phyloP scores from a whole-genome alignment of 1,140 invertebrate species.

The Heliconius eleuchia region DNA sequence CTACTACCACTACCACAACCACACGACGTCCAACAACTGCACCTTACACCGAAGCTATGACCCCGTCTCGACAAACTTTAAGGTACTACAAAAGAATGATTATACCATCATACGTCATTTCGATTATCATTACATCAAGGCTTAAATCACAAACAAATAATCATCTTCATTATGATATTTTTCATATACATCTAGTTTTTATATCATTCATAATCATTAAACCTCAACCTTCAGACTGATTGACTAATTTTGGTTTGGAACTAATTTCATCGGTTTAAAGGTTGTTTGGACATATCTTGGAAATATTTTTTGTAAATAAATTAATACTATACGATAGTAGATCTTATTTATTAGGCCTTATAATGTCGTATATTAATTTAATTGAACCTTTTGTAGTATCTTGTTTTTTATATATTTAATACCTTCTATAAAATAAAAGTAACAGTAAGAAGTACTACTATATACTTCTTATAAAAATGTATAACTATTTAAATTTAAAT shows the following conservation, averaged over 20 bases:
- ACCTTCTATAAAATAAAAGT: neutral
- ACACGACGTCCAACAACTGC: constrained; percentile 76
- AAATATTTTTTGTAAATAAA: neutral
- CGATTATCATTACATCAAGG: constrained; percentile 51
- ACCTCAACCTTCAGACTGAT: constrained; percentile 58
- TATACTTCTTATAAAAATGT: neutral
- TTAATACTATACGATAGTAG: neutral
- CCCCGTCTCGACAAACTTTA: constrained; percentile 76
- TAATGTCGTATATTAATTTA: constrained; percentile 15
- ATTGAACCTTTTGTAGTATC: constrained; percentile 73
- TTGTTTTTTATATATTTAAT: constrained; percentile 39
- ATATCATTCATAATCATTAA: constrained; percentile 28
- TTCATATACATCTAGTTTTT: constrained; percentile 11
- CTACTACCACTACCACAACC: constrained; percentile 59
- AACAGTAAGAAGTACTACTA: neutral
- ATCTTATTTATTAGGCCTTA: constrained; percentile 36
- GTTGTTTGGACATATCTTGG: constrained; percentile 43
- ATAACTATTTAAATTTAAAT: neutral
- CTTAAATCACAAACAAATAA: constrained; percentile 51
- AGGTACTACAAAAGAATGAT: constrained; percentile 83
- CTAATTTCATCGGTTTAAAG: constrained; percentile 52
- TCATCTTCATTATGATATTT: constrained; percentile 37
- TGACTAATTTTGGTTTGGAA: constrained; percentile 42
- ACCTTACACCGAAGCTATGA: constrained; percentile 76
- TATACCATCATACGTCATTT: constrained; percentile 35